Conservation (phyloP, 2,797 vertebrate species). For the Rhabdomys pumilio region DNA sequence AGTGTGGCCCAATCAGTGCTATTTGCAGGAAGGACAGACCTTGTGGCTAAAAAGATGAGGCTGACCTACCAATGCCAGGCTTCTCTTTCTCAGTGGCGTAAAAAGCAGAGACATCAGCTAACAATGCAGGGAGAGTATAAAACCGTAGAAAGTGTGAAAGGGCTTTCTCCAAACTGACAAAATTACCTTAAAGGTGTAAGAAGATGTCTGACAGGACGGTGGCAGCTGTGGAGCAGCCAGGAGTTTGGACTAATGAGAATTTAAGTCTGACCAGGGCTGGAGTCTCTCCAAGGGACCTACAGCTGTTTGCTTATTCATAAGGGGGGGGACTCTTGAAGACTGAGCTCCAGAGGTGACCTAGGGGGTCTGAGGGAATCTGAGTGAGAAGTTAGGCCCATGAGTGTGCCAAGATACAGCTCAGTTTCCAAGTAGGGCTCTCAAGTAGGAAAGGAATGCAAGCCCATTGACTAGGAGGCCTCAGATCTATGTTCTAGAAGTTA, state of each 20-base stretch:
- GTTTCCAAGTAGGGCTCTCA: background rate
- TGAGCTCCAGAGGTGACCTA: background rate
- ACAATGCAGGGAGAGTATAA: background rate
- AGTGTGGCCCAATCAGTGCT: background rate
- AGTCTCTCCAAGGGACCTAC: background rate
- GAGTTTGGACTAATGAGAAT: background rate
- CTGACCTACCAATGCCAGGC: fast-evolving
- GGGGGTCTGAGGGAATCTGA: background rate
- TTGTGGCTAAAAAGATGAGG: background rate
- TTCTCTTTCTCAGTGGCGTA: background rate
- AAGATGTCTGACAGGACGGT: background rate
- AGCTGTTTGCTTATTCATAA: background rate
- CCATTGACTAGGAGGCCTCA: fast-evolving
- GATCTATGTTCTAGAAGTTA: background rate
- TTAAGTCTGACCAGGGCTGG: background rate
- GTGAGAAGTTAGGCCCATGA: background rate
- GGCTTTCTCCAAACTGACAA: background rate
- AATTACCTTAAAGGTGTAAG: background rate
- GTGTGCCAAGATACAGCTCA: too few species aligned
- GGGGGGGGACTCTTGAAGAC: background rate
- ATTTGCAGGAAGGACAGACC: background rate
- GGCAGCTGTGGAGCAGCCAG: fast-evolving
- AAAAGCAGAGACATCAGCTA: background rate
- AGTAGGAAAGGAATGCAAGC: background rate
- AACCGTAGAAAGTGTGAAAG: background rate